Evolutionary conservation across 2,888 invertebrate species (phyloP), one percentile per base, ranked within the genome.

Genomic region (Linnaemya vulpina): DNA sequence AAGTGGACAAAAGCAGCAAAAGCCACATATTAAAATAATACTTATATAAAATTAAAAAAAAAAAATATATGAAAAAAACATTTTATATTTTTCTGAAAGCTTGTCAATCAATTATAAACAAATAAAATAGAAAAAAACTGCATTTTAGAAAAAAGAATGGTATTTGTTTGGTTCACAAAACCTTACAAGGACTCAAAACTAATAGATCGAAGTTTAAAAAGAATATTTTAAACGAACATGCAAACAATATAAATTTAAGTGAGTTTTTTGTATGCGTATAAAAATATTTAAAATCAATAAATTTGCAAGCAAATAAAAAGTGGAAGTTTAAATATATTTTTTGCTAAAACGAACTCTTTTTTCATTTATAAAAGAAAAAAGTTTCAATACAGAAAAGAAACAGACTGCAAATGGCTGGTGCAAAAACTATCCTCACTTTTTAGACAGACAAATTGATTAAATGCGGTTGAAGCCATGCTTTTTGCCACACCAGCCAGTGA

Each of bases 21-120:
- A 68, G 46, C 1, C 25, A 0, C 40, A 49, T 35, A 58, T 35
- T 43, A 22, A 63, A n/a, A 30, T 30, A 30, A 30, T 30, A 30
- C 30, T 30, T 40, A 40, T 10, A 40, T n/a, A n/a, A n/a, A n/a
- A n/a, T n/a, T n/a, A n/a, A n/a, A n/a, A n/a, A n/a, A n/a, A n/a
- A n/a, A n/a, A n/a, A n/a, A n/a, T n/a, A n/a, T 40, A 53, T 49
- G 73, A 58, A 43, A 55, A 40, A 22, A n/a, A n/a, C 10, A n/a
- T 51, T n/a, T 25, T 46, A 9, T 49, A 9, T 49, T 60, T 73
- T 60, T 60, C 20, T 35, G 17, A 85, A 63, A 77, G 75, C 71
- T 62, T 81, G 81, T 84, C 77, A 80, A 78, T 77, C 83, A 79
- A 82, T 83, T 77, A 74, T 63, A 86, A 82, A 70, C 51, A 84